Base-by-base conservation (phyloP, 2,797 vertebrate species). In the Coracias cyanogaster region DNA sequence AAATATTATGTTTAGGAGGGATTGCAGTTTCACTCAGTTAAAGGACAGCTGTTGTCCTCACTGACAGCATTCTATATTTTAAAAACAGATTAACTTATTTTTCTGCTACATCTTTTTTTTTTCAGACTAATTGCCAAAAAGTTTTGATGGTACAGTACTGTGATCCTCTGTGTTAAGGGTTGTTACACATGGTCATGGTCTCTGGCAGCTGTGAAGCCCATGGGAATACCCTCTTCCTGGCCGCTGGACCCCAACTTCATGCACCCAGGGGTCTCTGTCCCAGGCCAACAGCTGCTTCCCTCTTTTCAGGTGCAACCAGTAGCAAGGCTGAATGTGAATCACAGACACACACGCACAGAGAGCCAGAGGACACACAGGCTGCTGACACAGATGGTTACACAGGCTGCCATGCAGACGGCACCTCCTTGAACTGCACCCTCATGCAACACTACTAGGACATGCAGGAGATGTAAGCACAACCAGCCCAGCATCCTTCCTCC, bases 101-200 rank as follows among this genome's bases (percentile, higher is more conserved):
- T 79, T 65, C 41, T 78, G 17, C 3, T 10, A 10, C 26, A 31
- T n/a, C 3, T 71, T 49, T 65, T n/a, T n/a, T 64, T 72, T 21
- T 8, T 21, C 14, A 26, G 16, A 25, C 6, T 48, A 21, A 60
- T 45, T 35, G 17, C 25, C 67, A 43, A 61, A 41, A 51, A 24
- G 10, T 4, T 20, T 35, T 82, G 28, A 46, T 76, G n/a, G 29
- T 57, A 45, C 33, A 65, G 35, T 54, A 33, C 14, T 17, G 8
- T 78, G 52, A 19, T 33, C 12, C 21, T 80, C 31, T 3, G 2
- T 65, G 21, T 69, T 58, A 37, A 37, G 17, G 12, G 7, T 3
- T 43, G 9, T 58, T 73, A 69, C 9, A 31, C 4, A 4, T 33
- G 8, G 6, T 48, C 3, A 0, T 2, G 2, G 10, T 14, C 3